Base-by-base conservation (phyloP, 2,888 invertebrate genomes). In the Melitaea athalia region DNA sequence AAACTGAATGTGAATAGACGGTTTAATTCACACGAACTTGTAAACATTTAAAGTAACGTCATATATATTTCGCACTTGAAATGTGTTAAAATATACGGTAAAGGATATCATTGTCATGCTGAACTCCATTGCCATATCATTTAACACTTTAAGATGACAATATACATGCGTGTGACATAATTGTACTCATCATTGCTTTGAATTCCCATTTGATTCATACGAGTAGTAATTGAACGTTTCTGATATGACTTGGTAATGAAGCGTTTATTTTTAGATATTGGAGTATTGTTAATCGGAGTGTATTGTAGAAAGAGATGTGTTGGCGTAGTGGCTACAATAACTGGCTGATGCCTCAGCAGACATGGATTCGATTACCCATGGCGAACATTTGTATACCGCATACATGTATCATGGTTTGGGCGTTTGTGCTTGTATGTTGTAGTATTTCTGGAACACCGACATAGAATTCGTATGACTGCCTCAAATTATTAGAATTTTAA, bases 11-110 rank as follows among this genome's bases (percentile, higher is more conserved):
- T 14, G n/a, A 49, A 49, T 49, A n/a, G 47, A 49, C 6, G 1
- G n/a, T n/a, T 49, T 49, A 14, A 49, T 6, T 49, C 33, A 33
- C 31, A 14, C 31, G 31, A 33, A 33, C 3, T 33, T 33, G 31
- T 31, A 24, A 55, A 14, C 14, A 31, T 24, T 31, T 42, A 59
- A 38, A 38, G 38, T 17, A 15, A 49, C 57, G 43, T 66, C 43
- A 55, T n/a, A 14, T 47, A 43, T 49, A 62, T 45, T 68, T 65
- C 31, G 43, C 69, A 55, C 64, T 50, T 31, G 7, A 66, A 65
- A 47, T 64, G 67, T 71, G 76, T 73, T 79, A 79, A 79, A 67
- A 72, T 42, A 59, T 61, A 24, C 69, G 73, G 74, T 77, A 77
- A 71, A 75, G 74, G 62, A 59, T 14, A 47, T 42, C 67, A 65